phyloP scores from a whole-genome alignment of 2,113 vertebrate genomes.

The Zosterops lateralis region DNA sequence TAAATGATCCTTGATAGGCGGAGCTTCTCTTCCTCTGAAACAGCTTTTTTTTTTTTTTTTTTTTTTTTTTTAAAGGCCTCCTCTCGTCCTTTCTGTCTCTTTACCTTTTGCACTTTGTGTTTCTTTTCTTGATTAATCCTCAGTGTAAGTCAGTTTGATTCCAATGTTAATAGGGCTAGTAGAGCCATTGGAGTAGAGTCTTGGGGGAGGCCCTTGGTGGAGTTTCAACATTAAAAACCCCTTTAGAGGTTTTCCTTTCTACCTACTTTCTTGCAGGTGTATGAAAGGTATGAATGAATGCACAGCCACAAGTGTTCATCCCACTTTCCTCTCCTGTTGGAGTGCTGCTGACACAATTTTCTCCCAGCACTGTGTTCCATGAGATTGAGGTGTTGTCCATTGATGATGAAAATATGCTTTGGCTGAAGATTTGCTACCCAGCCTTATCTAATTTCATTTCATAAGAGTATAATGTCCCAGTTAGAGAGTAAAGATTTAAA shows the following conservation, averaged over 20 bases:
- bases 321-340: background rate
- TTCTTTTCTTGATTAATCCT: background rate
- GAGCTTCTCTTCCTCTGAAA: background rate
- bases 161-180: background rate
- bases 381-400: background rate
- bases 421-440: background rate
- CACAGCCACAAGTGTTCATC: background rate
- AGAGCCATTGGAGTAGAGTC: background rate
- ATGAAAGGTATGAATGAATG: background rate
- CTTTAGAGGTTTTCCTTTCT: background rate
- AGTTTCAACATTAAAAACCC: background rate
- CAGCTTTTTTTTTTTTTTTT: background rate
- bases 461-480: background rate
- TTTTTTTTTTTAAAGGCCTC: background rate
- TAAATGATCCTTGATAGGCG: background rate
- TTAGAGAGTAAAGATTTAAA: background rate
- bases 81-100: background rate
- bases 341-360: background rate
- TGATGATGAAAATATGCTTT: background rate
- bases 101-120: background rate
- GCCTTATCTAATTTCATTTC: background rate
- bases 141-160: background rate
- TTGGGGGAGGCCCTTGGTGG: background rate
- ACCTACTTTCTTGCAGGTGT: background rate
- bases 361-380: background rate